Evolutionary conservation across 1,140 invertebrate species (phyloP).

Genomic region (Samia ricini): DNA sequence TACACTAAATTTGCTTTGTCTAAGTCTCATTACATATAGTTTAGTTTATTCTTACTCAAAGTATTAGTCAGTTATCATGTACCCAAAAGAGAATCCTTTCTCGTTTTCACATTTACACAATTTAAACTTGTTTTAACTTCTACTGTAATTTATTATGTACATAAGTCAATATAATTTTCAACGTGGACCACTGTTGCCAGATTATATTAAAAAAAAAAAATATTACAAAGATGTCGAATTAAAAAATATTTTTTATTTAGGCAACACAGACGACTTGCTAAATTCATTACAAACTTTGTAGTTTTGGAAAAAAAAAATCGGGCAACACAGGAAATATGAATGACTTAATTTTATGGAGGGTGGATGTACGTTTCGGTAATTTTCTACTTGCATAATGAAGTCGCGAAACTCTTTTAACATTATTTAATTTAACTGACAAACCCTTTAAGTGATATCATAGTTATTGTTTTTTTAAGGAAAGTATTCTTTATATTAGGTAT

Average conservation of each 20-base stretch:
- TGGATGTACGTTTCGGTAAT: too few relatives aligned
- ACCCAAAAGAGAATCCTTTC: not conserved
- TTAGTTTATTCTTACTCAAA: conserved; percentile 1
- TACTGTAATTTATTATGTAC: not conserved
- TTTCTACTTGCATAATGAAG: too few relatives aligned
- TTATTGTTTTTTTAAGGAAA: too few relatives aligned
- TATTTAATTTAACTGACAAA: too few relatives aligned
- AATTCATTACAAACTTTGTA: too few relatives aligned
- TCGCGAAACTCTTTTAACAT: too few relatives aligned
- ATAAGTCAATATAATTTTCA: not conserved
- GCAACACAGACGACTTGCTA: too few relatives aligned
- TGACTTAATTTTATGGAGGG: too few relatives aligned
- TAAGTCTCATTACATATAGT: conserved; percentile 31
- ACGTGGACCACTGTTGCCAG: not conserved
- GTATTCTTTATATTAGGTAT: not conserved
- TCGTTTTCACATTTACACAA: not conserved
- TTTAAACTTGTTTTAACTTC: not conserved
- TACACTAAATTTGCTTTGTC: conserved; percentile 51
- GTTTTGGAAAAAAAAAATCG: too few relatives aligned
- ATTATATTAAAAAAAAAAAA: not conserved
- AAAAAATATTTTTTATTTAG: not conserved
- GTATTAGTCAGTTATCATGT: not conserved
- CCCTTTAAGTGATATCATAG: too few relatives aligned
- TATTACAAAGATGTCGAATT: not conserved
- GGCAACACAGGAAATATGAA: too few relatives aligned